Percentiles rank a stretch among this genome's conserved stretches.
Evolutionary conservation across 2,888 invertebrate species (phyloP).

Genomic region (Idaea aversata): DNA sequence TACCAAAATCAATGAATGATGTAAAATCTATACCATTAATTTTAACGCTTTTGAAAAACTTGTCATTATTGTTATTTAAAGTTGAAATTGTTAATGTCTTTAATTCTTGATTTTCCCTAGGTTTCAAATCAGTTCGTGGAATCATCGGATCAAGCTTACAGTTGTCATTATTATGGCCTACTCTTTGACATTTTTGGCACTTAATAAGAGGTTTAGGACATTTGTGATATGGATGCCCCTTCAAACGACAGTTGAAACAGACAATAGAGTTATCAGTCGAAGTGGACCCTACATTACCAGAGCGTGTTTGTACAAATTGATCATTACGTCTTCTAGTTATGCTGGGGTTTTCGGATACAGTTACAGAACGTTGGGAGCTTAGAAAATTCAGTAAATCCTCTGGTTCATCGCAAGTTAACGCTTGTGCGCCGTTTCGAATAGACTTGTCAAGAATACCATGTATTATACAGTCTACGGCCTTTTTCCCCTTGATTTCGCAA

Average conservation of each 20-base stretch:
- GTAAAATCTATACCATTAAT: neutral
- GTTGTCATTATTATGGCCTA: neutral
- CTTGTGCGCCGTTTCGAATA: no score
- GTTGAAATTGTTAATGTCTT: neutral
- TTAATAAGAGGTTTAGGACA: neutral
- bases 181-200: no score
- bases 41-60: neutral
- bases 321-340: no score
- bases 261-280: neutral
- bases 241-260: neutral
- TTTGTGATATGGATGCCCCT: neutral
- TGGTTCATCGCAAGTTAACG: no score
- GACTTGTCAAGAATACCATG: neutral
- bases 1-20: conserved; percentile 1
- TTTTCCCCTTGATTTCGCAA: conserved; percentile 1
- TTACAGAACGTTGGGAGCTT: no score
- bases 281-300: neutral
- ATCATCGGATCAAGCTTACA: neutral
- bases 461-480: conserved; percentile 3
- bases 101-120: neutral
- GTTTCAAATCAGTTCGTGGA: neutral
- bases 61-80: neutral
- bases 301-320: neutral
- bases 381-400: no score
- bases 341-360: no score